These are phyloP conservation scores for Drosophila navojoa DNA, from an alignment of 1,140 invertebrate species.

Conservation along the genomic window DNA sequence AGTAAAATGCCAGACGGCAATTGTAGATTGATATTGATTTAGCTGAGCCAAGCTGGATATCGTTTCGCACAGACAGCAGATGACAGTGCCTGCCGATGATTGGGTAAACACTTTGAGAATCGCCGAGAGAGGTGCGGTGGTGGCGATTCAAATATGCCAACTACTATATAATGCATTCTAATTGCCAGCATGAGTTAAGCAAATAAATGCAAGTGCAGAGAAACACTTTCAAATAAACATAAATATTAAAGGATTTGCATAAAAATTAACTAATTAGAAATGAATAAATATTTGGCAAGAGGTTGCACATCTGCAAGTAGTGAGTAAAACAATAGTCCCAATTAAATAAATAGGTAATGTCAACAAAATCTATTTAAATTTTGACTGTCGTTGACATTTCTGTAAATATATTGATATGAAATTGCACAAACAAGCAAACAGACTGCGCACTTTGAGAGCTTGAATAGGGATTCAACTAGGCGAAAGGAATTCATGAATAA, in stretches of 20 bases:
- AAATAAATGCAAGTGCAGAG: neutral
- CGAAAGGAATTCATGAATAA: no score
- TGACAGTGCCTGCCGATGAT: neutral
- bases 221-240: no score
- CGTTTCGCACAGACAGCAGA: slow-evolving; percentile 1
- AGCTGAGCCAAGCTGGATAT: slow-evolving; percentile 17
- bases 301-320: no score
- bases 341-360: no score
- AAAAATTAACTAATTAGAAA: slow-evolving; percentile 4
- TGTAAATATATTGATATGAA: no score
- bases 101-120: slow-evolving; percentile 20
- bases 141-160: no score
- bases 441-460: no score
- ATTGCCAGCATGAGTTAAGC: neutral
- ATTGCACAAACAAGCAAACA: no score
- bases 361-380: no score
- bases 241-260: neutral
- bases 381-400: no score
- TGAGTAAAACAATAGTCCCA: no score
- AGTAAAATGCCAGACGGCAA: slow-evolving; percentile 59
- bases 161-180: neutral
- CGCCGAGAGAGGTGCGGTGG: neutral
- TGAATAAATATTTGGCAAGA: neutral
- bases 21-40: slow-evolving; percentile 69
- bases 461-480: no score